Evolutionary conservation across 2,888 invertebrate species (phyloP).

Genomic region (Octodonta nipae): DNA sequence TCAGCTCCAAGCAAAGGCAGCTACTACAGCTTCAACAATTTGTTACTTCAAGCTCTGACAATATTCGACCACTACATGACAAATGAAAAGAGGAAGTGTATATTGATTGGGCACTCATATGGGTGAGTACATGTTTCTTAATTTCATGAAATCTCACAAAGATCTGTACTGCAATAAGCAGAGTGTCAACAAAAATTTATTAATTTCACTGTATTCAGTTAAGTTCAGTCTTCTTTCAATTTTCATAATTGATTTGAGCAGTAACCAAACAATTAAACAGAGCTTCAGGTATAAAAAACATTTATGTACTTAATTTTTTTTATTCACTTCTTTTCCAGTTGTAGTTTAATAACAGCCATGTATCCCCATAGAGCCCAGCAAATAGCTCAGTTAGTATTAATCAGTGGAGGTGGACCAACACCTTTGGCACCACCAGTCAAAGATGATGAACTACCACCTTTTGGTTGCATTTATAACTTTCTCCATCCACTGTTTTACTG

Average conservation of each 20-base stretch:
- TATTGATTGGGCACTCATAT: constrained; percentile 55
- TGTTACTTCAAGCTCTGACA: constrained; percentile 43
- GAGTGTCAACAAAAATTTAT: no score
- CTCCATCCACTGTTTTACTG: constrained; percentile 46
- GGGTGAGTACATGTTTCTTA: constrained; percentile 45
- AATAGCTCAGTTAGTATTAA: constrained; percentile 47
- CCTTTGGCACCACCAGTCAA: constrained; percentile 47
- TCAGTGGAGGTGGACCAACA: constrained; percentile 55
- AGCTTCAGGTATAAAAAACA: background rate
- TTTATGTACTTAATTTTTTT: constrained; percentile 1
- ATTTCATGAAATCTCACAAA: background rate
- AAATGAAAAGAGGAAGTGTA: constrained; percentile 38
- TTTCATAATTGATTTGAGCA: no score
- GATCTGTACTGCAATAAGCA: no score
- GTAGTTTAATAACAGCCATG: constrained; percentile 49
- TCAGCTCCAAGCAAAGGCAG: constrained; percentile 42
- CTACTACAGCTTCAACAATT: constrained; percentile 46
- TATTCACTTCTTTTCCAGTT: no score
- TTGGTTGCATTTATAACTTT: constrained; percentile 38
- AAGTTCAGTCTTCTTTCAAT: no score
- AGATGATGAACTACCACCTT: constrained; percentile 35
- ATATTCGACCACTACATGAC: constrained; percentile 48
- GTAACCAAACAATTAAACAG: no score
- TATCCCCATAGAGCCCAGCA: constrained; percentile 43
- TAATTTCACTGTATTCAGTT: no score